Conservation (phyloP, 2,888 invertebrate species). For the Tachina grossa region DNA sequence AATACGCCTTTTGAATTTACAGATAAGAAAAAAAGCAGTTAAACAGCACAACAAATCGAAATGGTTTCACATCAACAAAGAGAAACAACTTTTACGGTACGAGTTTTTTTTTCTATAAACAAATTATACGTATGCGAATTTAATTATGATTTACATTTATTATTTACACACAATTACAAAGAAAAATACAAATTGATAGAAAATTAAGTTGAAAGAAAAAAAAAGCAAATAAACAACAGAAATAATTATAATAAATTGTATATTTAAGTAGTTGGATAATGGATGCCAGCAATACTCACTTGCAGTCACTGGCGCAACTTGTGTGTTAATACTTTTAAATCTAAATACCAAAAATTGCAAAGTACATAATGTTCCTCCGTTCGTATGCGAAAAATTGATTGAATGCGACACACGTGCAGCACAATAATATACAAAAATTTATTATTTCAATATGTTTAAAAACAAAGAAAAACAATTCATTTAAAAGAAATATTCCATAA, state of each 20-base stretch:
- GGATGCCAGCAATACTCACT: neutral
- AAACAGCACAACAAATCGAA: neutral
- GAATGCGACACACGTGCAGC: no score
- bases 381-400: no score
- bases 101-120: neutral
- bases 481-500: no score
- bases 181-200: conserved; percentile 18
- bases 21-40: neutral
- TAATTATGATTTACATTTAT: conserved; percentile 50
- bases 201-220: neutral
- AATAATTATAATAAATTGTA: conserved; percentile 42
- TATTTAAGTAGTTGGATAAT: conserved; percentile 27
- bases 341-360: conserved; percentile 42
- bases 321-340: neutral
- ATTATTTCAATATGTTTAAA: no score
- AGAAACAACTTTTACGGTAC: conserved; percentile 53
- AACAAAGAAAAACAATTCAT: no score
- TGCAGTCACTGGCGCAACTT: neutral
- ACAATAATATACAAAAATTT: no score
- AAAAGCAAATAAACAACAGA: neutral
- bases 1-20: neutral
- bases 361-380: no score
- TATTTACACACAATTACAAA: conserved; percentile 30
- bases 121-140: conserved; percentile 25
- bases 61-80: conserved; percentile 21